Base-by-base conservation (phyloP, 2,888 invertebrate species). In the Cacoxenus indagator region DNA sequence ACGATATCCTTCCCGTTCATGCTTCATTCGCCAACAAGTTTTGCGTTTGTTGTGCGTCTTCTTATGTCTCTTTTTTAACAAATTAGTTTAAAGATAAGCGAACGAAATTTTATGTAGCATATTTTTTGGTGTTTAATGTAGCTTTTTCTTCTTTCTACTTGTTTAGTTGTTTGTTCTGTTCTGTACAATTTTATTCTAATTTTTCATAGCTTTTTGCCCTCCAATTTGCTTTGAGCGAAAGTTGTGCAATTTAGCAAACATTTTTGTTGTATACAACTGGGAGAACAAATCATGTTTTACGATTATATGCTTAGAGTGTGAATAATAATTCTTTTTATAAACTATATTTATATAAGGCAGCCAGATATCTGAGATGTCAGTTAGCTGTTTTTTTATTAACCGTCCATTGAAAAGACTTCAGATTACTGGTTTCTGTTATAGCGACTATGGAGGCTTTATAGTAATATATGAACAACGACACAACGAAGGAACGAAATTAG, bases 61-160 rank as follows among this genome's bases (percentile, higher is more conserved):
- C 37, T 37, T 37, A 14, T 37, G 37, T n/a, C 29, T 57, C n/a
- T 19, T 29, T 55, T 57, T 43, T 4, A 31, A 80, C 82, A 80
- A 80, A 80, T 80, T 83, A 83, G 83, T 80, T 80, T 80, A 80
- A 78, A 83, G 80, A 80, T 83, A 80, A 80, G 83, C 76, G 76
- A 76, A 83, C 78, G 78, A 82, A 83, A 83, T 78, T 82, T 82
- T 78, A 72, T 71, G 76, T 68, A 76, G 83, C 81, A 77, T 71
- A 79, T 80, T 76, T 79, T 73, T 67, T 70, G 73, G 69, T 17
- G 74, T 72, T 76, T 31, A 59, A 74, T 77, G 73, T 73, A 75
- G 66, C 24, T 54, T 54, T 24, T 2, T 37, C 74, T 70, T 76
- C 73, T 78, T 83, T 82, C 83, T 78, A 82, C 11, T 54, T 19